phyloP scores from a whole-genome alignment of 92 coral and sea anemone species.

The Siderastrea siderea region DNA sequence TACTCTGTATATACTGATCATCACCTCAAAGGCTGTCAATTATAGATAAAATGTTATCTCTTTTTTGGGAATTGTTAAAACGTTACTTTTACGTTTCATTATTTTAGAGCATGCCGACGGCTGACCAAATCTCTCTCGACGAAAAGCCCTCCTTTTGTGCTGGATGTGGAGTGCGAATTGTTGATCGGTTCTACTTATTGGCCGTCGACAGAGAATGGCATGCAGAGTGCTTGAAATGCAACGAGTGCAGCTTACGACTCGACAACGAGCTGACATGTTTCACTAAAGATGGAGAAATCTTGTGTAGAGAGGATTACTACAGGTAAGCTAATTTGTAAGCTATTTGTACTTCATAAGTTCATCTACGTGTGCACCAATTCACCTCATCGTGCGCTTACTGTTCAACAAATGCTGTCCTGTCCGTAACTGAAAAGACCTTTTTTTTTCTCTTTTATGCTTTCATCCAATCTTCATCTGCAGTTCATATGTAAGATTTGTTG shows the following conservation, averaged over 20 bases:
- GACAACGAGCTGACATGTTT: conserved; percentile 96
- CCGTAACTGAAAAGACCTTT: too few species aligned
- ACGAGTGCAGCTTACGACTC: conserved; percentile 86
- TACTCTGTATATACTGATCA: neutral
- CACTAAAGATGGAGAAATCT: conserved; percentile 89
- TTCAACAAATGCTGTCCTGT: too few species aligned
- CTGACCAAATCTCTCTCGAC: conserved; percentile 72
- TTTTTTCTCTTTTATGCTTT: too few species aligned
- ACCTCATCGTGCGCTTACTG: too few species aligned
- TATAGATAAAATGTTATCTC: too few species aligned
- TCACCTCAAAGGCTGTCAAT: too few species aligned
- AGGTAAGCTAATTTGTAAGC: conserved; percentile 60
- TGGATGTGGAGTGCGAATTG: conserved; percentile 90
- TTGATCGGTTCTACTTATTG: conserved; percentile 91
- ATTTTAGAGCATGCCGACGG: conserved; percentile 79
- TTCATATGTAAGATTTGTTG: too few species aligned
- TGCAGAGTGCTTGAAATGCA: conserved; percentile 91
- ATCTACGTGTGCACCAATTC: neutral
- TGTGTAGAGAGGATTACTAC: conserved; percentile 94
- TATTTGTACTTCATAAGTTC: neutral
- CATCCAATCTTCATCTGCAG: too few species aligned
- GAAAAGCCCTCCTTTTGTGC: conserved; percentile 84
- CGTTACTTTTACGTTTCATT: conserved; percentile 10
- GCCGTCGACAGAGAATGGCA: conserved; percentile 97
- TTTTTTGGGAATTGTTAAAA: too few species aligned